Percentiles rank a stretch among this genome's conserved stretches.
These are phyloP conservation scores for Gymnopithys bicolor DNA, from an alignment of 2,797 vertebrate genomes.

Conservation along the genomic window DNA sequence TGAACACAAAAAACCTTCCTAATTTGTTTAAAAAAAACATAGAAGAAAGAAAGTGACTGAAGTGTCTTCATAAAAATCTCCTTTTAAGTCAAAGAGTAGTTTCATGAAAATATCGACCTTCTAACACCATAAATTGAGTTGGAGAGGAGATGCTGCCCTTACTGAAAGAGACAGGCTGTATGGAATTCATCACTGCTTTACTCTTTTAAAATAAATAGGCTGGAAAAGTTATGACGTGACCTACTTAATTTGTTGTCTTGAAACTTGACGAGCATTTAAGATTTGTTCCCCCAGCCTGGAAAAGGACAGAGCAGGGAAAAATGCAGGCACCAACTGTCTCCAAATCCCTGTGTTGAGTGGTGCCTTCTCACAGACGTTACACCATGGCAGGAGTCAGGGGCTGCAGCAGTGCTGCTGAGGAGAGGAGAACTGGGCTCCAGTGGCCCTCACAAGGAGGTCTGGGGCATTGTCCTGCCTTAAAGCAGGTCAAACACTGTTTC, in stretches of 20 bases:
- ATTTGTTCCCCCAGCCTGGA: neutral
- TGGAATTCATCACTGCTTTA: conserved; percentile 11
- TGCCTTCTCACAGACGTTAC: neutral
- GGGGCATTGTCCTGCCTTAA: neutral
- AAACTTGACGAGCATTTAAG: neutral
- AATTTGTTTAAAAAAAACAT: neutral
- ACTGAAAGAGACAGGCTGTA: neutral
- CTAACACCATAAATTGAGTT: neutral
- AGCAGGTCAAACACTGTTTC: neutral
- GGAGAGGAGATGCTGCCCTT: neutral
- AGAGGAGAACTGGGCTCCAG: neutral
- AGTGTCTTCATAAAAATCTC: neutral
- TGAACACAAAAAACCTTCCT: conserved; percentile 10
- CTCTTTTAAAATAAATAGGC: conserved; percentile 26
- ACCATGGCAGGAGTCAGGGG: neutral
- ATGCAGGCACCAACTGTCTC: neutral
- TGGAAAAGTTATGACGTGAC: neutral
- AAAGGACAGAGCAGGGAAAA: neutral
- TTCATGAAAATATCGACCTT: neutral
- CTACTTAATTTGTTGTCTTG: conserved; percentile 39
- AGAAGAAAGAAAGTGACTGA: neutral
- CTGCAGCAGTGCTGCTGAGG: neutral
- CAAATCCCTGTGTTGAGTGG: neutral
- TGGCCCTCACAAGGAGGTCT: neutral
- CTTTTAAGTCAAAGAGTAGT: neutral